Conservation (phyloP, 2,797 vertebrate genomes). For the Spheniscus humboldti region DNA sequence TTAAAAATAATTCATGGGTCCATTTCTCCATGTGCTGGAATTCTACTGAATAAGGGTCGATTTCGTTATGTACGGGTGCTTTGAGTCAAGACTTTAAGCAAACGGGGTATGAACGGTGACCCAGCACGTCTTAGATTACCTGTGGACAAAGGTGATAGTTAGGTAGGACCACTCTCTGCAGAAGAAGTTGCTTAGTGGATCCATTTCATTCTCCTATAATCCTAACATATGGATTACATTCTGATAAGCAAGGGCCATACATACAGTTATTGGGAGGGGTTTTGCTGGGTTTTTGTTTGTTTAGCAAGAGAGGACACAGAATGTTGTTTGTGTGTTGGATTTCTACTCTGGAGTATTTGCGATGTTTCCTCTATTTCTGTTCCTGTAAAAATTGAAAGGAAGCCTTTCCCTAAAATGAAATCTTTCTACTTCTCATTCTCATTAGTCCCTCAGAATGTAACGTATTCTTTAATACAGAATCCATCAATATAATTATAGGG, state of each 20-base stretch:
- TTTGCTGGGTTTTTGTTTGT: neutral
- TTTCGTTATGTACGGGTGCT: neutral
- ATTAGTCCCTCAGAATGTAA: neutral
- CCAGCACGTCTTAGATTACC: neutral
- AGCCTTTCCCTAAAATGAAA: neutral
- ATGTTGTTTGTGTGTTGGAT: neutral
- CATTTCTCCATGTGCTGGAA: neutral
- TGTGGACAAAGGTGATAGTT: neutral
- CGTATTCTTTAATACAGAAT: neutral
- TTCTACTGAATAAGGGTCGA: neutral
- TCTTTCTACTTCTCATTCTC: neutral
- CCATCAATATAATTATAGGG: neutral
- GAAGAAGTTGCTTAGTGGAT: neutral
- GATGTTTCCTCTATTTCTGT: neutral
- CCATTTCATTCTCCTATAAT: neutral
- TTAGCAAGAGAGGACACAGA: neutral
- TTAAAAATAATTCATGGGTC: neutral
- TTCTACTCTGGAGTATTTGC: neutral
- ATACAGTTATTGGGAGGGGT: neutral
- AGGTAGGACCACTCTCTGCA: neutral
- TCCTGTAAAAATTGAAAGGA: neutral
- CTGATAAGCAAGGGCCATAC: neutral
- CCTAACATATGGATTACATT: neutral
- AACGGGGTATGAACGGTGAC: neutral
- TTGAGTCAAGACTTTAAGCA: neutral